These are phyloP conservation scores for Xenopus tropicalis DNA, from an alignment of 2,113 vertebrate genomes.

Conservation along the genomic window UCB_Xtro_10.0 CM004452.2:23231501-23232000, in stretches of 20 bases:
- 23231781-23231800: slow-evolving; percentile 42
- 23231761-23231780: slow-evolving; percentile 17
- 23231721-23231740: slow-evolving; percentile 46
- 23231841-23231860: slow-evolving; percentile 59
- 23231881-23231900: slow-evolving; percentile 78
- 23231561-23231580: slow-evolving; percentile 75
- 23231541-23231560: slow-evolving; percentile 41
- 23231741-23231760: slow-evolving; percentile 40
- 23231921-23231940: slow-evolving; percentile 83
- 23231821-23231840: slow-evolving; percentile 59
- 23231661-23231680: slow-evolving; percentile 41
- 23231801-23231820: not conserved
- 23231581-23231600: slow-evolving; percentile 71
- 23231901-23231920: slow-evolving; percentile 70
- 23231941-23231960: slow-evolving; percentile 86
- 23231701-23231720: slow-evolving; percentile 59
- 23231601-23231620: slow-evolving; percentile 67
- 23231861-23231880: slow-evolving; percentile 72
- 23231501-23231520: not conserved
- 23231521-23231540: slow-evolving; percentile 20
- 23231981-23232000: slow-evolving; percentile 58
- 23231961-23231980: slow-evolving; percentile 85
- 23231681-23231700: slow-evolving; percentile 45
- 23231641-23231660: slow-evolving; percentile 58
- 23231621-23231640: slow-evolving; percentile 59